Evolutionary conservation across 1,140 invertebrate species (phyloP).

Genomic region (Ylistrum balloti): DNA sequence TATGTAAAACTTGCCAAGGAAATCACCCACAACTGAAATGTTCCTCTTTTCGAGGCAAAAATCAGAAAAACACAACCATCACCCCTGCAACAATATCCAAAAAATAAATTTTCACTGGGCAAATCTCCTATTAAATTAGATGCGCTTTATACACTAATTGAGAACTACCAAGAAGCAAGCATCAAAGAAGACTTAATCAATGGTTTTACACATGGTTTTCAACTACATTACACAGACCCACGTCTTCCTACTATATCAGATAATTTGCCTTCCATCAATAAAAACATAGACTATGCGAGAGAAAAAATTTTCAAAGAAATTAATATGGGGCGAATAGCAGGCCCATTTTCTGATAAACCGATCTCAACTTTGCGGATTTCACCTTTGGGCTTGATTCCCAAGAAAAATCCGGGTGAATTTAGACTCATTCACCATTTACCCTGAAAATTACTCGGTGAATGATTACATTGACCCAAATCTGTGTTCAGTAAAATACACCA

Average conservation of each 20-base stretch:
- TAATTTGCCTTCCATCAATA: not conserved
- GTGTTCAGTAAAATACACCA: not conserved
- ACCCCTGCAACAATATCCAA: not conserved
- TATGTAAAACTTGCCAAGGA: not conserved
- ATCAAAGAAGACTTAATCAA: not conserved
- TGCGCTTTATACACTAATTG: not conserved
- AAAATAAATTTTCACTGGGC: not conserved
- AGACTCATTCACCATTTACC: not conserved
- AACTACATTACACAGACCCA: not conserved
- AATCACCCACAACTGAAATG: not conserved
- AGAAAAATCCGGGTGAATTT: not conserved
- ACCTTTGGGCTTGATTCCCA: not conserved
- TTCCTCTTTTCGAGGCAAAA: not conserved
- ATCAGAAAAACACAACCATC: not conserved
- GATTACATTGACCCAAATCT: not conserved
- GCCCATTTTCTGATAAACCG: not conserved
- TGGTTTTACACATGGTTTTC: not conserved
- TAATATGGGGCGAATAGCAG: not conserved
- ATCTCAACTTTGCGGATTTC: not conserved
- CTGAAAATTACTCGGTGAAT: not conserved
- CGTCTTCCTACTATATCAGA: not conserved
- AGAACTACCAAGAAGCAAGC: not conserved
- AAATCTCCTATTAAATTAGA: not conserved
- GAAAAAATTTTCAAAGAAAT: not conserved
- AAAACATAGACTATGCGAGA: not conserved